These are phyloP conservation scores for Galaxias olidus DNA, from an alignment of 2,797 vertebrate genomes.

Conservation along the genomic window DNA sequence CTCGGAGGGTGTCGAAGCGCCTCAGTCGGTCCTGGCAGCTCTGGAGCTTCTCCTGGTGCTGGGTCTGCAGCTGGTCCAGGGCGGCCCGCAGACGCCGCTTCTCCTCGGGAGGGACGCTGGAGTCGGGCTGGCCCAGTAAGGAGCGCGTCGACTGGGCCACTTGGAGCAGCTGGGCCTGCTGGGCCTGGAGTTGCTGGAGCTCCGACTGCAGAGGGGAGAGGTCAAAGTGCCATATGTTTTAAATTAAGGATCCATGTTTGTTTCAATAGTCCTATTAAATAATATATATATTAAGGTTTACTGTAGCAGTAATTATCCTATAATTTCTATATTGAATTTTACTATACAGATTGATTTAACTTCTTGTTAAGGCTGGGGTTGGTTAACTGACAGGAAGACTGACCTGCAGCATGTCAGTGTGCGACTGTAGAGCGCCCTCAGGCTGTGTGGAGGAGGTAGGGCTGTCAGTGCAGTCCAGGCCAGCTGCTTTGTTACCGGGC, in stretches of 20 bases:
- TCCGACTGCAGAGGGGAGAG: conserved; percentile 66
- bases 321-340: too few species aligned
- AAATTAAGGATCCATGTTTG: too few species aligned
- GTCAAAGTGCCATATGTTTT: neutral
- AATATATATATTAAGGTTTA: too few species aligned
- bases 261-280: too few species aligned
- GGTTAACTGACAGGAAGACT: conserved; percentile 25
- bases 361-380: too few species aligned
- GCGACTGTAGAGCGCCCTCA: conserved; percentile 74
- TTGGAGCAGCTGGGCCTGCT: conserved; percentile 88
- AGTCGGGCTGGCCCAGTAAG: conserved; percentile 86
- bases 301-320: too few species aligned
- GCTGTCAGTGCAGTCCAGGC: conserved; percentile 30
- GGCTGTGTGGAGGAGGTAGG: conserved; percentile 43
- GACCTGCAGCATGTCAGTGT: conserved; percentile 86
- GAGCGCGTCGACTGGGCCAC: conserved; percentile 84
- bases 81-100: conserved; percentile 73
- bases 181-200: conserved; percentile 89
- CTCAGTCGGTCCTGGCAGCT: conserved; percentile 84
- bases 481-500: conserved; percentile 23
- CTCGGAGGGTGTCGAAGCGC: conserved; percentile 80
- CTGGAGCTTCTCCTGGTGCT: conserved; percentile 78
- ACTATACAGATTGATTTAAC: too few species aligned
- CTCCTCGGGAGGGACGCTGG: conserved; percentile 78
- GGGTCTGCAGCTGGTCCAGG: conserved; percentile 80